Percentiles rank a stretch among this genome's conserved stretches.
These are phyloP conservation scores for Watersipora subatra DNA, from an alignment of 1,140 invertebrate genomes.

Conservation along the genomic window DNA sequence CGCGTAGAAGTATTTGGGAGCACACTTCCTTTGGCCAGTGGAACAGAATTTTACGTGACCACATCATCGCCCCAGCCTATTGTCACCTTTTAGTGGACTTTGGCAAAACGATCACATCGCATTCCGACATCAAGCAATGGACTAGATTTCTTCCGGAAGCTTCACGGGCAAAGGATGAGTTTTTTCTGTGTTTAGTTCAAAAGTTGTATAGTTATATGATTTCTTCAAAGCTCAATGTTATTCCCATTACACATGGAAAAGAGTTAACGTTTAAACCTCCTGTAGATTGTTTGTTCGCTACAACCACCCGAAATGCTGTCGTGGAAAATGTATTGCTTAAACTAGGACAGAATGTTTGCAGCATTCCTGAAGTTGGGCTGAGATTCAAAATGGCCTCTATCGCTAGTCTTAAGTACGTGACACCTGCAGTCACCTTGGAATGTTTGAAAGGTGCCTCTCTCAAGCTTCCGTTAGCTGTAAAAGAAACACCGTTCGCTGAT, in stretches of 20 bases:
- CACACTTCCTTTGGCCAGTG: background rate
- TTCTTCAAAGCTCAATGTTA: background rate
- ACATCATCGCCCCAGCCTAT: background rate
- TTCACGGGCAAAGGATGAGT: background rate
- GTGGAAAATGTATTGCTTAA: background rate
- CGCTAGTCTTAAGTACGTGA: background rate
- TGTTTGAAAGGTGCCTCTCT: background rate
- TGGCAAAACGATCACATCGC: background rate
- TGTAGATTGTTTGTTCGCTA: background rate
- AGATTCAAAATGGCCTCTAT: background rate
- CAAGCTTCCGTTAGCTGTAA: background rate
- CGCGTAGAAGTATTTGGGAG: background rate
- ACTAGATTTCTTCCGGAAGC: slow-evolving; percentile 1
- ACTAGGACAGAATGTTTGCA: background rate
- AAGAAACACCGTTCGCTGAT: background rate
- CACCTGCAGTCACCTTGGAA: background rate
- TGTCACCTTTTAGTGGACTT: background rate
- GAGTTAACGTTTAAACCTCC: background rate
- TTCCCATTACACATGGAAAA: background rate
- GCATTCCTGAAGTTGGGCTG: background rate
- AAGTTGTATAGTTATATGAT: background rate
- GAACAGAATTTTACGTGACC: background rate
- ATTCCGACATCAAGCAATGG: background rate
- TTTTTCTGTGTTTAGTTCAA: background rate
- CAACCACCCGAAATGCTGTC: background rate